phyloP scores from a whole-genome alignment of 2,113 vertebrate genomes.

The Nycticebus coucang region DNA sequence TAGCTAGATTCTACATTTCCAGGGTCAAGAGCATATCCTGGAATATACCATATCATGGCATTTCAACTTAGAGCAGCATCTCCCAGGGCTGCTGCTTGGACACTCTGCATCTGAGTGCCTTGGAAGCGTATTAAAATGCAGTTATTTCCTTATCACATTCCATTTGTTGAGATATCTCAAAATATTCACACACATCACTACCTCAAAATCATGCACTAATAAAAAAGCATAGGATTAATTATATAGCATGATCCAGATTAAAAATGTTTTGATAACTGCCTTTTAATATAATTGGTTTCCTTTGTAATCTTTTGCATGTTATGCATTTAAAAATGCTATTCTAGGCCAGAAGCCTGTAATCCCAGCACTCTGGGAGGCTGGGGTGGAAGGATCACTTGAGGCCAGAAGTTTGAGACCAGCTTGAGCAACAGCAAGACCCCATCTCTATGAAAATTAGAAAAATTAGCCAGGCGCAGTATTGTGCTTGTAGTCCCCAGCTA shows the following conservation, averaged over 20 bases:
- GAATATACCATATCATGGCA: neutral
- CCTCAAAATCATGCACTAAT: neutral
- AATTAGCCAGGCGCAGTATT: too few species aligned
- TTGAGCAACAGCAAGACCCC: too few species aligned
- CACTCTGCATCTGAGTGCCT: too few species aligned
- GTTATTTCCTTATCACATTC: neutral
- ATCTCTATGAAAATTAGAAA: too few species aligned
- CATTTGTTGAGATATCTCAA: neutral
- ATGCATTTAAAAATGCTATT: slow-evolving; percentile 8
- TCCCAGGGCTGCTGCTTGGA: neutral
- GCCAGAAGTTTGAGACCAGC: too few species aligned
- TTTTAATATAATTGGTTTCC: neutral
- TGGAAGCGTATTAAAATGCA: neutral
- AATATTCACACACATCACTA: neutral
- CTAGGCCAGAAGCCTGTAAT: too few species aligned
- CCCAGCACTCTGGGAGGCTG: too few species aligned
- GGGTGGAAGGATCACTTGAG: too few species aligned
- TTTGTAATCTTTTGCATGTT: neutral
- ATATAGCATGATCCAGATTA: neutral
- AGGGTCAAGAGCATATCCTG: neutral
- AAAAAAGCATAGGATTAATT: neutral
- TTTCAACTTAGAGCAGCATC: neutral
- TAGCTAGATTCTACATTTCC: neutral
- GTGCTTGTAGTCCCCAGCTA: too few species aligned
- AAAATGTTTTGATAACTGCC: neutral